Evolutionary conservation across 1,140 invertebrate species (phyloP), one percentile per base, ranked within the genome.

Genomic region (Neodiprion lecontei): DNA sequence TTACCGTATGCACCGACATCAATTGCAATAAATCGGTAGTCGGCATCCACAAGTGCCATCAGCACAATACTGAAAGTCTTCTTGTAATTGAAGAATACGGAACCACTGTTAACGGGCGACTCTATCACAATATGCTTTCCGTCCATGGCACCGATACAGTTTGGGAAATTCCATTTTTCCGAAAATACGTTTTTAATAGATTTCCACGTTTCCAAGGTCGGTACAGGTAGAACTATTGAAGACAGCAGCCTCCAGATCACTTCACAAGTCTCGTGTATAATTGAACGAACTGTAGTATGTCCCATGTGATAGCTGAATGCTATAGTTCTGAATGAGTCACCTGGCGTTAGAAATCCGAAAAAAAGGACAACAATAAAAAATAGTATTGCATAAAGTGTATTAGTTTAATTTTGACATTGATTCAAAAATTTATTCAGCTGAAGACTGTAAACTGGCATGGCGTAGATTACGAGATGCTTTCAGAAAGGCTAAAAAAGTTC

Each of bases 131-230:
- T 49, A 17, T 76, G 75, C n/a, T 73, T 74, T 9, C 86, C 88
- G 80, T 90, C 88, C 10, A 91, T 78, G 7, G 87, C 84, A 28
- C 86, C 87, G 48, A 88, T 74, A 78, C 87, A 89, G 69, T 87
- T 82, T 17, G 88, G 89, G 80, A 90, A 89, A 80, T 88, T 84
- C 75, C 75, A 47, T 76, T 72, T 12, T 53, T 53, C 50, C 50
- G 50, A 53, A 53, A 53, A 53, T n/a, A 14, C 50, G n/a, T 53
- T 53, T 53, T 53, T 1, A 14, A 53, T 53, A 53, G 50, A 53
- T 53, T 53, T n/a, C 50, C 50, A 53, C 50, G 50, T 53, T 53
- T 53, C 50, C 50, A 14, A 10, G 10, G 50, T 2, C 50, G 79
- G 78, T 68, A 69, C 28, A 72, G 77, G 75, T 72, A 83, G 75